These are phyloP conservation scores for Linurgus olivaceus DNA, from an alignment of 2,797 vertebrate genomes.

Conservation along the genomic window DNA sequence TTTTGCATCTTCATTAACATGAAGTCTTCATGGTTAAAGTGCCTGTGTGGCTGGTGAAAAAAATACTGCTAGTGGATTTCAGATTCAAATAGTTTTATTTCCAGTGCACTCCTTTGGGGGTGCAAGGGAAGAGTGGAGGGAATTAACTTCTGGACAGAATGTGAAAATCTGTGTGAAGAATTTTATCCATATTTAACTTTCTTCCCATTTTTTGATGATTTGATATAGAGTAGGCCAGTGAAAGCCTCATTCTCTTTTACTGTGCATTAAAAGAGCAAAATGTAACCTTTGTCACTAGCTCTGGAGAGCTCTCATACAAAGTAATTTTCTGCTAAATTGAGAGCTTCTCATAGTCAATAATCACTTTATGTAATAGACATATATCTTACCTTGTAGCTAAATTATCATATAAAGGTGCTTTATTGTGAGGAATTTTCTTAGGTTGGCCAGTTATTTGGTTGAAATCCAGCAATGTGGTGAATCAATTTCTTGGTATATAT, in stretches of 20 bases:
- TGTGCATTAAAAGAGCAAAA: slow-evolving; percentile 9
- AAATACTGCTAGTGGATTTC: not conserved
- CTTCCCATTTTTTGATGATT: not conserved
- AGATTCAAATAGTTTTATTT: not conserved
- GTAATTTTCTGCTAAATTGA: slow-evolving; percentile 52
- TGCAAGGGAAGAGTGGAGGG: not conserved
- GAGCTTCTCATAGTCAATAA: slow-evolving; percentile 60
- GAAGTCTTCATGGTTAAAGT: not conserved
- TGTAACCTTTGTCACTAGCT: slow-evolving; percentile 35
- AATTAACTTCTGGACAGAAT: not conserved
- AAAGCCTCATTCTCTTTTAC: not conserved
- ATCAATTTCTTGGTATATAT: not conserved
- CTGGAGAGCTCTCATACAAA: slow-evolving; percentile 19
- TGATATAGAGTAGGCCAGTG: not conserved
- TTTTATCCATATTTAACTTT: not conserved
- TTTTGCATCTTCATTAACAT: not conserved
- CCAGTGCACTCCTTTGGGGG: not conserved
- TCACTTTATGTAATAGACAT: slow-evolving; percentile 55
- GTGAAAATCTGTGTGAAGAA: not conserved
- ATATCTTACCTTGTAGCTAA: slow-evolving; percentile 27
- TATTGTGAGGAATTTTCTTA: slow-evolving; percentile 23
- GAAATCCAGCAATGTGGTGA: slow-evolving; percentile 1
- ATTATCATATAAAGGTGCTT: slow-evolving; percentile 52
- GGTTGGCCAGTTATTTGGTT: not conserved
- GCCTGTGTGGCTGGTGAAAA: not conserved